Evolutionary conservation across 2,797 vertebrate species (phyloP), one percentile per base, ranked within the genome.

Genomic region (Erpetoichthys calabaricus): DNA sequence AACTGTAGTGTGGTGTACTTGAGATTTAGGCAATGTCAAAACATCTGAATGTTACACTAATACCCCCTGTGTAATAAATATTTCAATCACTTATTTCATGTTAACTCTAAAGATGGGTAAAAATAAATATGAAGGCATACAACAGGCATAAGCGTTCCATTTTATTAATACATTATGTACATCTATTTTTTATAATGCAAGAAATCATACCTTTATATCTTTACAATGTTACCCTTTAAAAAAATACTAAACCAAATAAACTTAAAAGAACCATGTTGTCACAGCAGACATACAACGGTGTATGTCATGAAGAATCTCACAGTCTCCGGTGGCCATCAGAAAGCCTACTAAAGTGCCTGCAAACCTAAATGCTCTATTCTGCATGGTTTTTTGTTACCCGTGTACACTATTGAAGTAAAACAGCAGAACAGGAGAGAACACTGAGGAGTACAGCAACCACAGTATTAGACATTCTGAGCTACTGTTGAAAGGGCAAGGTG

Each of bases 131-230:
- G 59, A 47, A 54, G 60, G 44, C 44, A 46, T 62, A 62, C 73
- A 75, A 76, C 66, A 59, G 75, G 59, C 76, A 68, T 75, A 80
- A 86, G 79, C 80, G 84, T 86, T 77, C 84, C 80, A 80, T 88
- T 92, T 92, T 87, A 89, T 91, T 79, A 76, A 74, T 87, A 88
- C 86, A 89, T 68, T 91, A 90, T 93, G 82, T 91, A 93, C 90
- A 94, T 84, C 87, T 87, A 81, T 83, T 85, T 84, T 78, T 81
- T 87, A 81, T 80, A 84, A 85, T 88, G 86, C 86, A 89, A 81
- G 76, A 81, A 78, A 86, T 85, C 79, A 83, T 84, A 78, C 86
- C 86, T 89, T 88, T 83, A 86, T 77, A 86, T 71, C 86, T 86
- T 80, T 89, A 88, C 86, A 89, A 75, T 74, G 74, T 83, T 82